A percentile compares a stretch with the other conserved stretches of the same genome.
Conservation (phyloP, 2,797 vertebrate species). For the Melanotaenia maccullochi region DNA sequence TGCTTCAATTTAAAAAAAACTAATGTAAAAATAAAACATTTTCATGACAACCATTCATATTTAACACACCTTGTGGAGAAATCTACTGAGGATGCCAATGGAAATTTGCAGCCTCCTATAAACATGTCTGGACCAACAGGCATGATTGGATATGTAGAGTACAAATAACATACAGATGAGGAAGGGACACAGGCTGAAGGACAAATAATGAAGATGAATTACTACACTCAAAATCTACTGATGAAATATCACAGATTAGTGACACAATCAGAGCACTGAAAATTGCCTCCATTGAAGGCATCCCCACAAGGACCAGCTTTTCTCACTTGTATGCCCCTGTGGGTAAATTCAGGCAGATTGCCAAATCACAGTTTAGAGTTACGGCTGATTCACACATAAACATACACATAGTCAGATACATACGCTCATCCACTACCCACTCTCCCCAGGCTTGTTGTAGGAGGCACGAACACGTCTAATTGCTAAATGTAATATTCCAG, state of each 20-base stretch:
- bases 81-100: not conserved
- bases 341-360: constrained; percentile 22
- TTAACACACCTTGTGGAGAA: not conserved
- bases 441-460: constrained; percentile 37
- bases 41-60: not conserved
- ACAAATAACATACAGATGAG: not conserved
- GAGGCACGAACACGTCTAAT: constrained; percentile 42
- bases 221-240: constrained; percentile 16
- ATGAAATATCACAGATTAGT: constrained; percentile 37
- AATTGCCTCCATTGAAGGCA: constrained; percentile 29
- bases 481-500: constrained; percentile 37
- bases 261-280: constrained; percentile 17
- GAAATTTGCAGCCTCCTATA: not conserved
- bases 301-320: constrained; percentile 10
- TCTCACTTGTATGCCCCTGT: constrained; percentile 28
- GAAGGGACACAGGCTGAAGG: not conserved
- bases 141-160: constrained; percentile 2
- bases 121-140: not conserved
- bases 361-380: constrained; percentile 28
- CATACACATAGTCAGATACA: constrained; percentile 24
- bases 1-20: not conserved
- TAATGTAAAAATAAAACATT: not conserved
- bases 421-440: constrained; percentile 18
- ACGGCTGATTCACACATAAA: constrained; percentile 38
- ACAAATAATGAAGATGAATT: constrained; percentile 16